phyloP scores from a whole-genome alignment of 2,113 vertebrate genomes.

The Gobio gobio region DNA sequence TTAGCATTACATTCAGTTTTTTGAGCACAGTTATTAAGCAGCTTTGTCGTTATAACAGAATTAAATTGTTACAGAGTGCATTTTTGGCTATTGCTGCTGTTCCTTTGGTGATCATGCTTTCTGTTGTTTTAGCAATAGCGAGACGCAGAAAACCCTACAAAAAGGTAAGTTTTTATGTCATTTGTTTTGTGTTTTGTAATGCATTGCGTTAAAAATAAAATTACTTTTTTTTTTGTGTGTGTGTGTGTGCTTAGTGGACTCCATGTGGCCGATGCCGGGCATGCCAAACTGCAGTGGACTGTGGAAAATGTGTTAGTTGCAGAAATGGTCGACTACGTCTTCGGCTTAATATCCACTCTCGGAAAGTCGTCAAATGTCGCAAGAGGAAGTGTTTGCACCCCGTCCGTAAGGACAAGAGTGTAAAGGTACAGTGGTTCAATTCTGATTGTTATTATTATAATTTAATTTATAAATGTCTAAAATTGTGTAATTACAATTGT shows the following conservation, averaged over 20 bases:
- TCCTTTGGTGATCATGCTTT: background rate
- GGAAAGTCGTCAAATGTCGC: conserved; percentile 70
- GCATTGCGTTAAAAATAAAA: background rate
- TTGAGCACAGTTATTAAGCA: background rate
- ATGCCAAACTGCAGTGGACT: conserved; percentile 81
- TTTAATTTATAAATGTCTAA: no score
- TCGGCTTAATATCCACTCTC: conserved; percentile 50
- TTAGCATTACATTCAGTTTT: background rate
- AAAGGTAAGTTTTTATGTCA: conserved; percentile 70
- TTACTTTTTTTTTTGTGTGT: background rate
- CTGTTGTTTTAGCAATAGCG: conserved; percentile 59
- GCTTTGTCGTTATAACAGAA: background rate
- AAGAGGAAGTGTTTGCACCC: conserved; percentile 77
- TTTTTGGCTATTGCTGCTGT: background rate
- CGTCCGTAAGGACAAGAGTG: conserved; percentile 67
- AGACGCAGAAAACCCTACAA: conserved; percentile 72
- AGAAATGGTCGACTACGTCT: conserved; percentile 67
- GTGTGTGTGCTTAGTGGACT: conserved; percentile 72
- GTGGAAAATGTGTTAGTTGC: conserved; percentile 83
- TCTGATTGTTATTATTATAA: background rate
- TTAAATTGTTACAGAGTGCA: background rate
- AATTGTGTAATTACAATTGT: background rate
- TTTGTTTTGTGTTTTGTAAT: background rate
- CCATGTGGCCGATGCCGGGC: conserved; percentile 85
- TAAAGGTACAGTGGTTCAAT: background rate